Evolutionary conservation across 2,888 invertebrate species (phyloP), one percentile per base, ranked within the genome.

Genomic region (Lochmaea crataegi): DNA sequence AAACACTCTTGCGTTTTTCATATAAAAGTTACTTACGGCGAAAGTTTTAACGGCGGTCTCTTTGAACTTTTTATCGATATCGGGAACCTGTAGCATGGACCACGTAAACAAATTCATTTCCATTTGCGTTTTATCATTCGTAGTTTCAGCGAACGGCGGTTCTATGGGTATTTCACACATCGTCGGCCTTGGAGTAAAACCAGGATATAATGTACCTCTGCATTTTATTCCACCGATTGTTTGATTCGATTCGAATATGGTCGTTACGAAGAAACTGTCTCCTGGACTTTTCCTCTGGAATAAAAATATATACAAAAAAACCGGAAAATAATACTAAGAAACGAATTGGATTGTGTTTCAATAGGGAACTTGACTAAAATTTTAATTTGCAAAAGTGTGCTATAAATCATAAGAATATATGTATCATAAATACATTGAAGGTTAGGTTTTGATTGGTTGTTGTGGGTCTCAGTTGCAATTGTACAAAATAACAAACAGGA

Each of bases 41-140:
- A 98, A 97, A 63, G 97, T 87, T 87, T 96, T 96, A 78, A 98
- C 90, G n/a, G 96, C 91, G 6, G 93, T 91, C 84, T 96, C 94
- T 76, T 93, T 91, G 1, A 92, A 89, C 22, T 89, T 87, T 85
- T 92, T 93, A n/a, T 92, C 91, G 14, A 91, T 89, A 42, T 92
- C 91, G 3, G 91, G 90, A 0, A 90, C 86, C 1, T 89, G 87
- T 80, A 92, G 89, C 78, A 90, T 90, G 42, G 91, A 90, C 86
- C 92, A 90, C 3, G 92, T 90, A 77, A 92, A 90, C 51, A 94
- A 81, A 77, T 90, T 89, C 82, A 94, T 94, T 88, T 98, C 98
- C 78, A 94, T 89, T 79, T 92, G 91, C 1, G 94, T 90, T 85
- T 96, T 96, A 83, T 97, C 96, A 0, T 92, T 90, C 18, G 91